phyloP scores from a whole-genome alignment of 1,140 invertebrate genomes.

The Cydia splendana region DNA sequence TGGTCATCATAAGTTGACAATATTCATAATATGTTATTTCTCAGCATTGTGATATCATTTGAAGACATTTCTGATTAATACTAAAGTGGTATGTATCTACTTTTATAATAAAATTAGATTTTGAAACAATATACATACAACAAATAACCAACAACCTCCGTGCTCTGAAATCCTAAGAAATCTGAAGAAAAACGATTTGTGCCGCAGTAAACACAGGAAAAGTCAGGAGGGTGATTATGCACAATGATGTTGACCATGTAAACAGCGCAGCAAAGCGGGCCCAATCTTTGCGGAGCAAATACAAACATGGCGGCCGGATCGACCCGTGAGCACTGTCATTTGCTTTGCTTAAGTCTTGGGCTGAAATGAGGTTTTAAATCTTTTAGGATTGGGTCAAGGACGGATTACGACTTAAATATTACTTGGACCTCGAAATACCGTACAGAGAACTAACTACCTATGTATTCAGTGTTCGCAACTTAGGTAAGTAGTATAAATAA shows the following conservation, averaged over 20 bases:
- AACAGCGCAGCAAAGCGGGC: constrained; percentile 44
- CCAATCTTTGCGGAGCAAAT: constrained; percentile 52
- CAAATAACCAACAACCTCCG: neutral
- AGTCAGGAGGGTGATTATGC: constrained; percentile 63
- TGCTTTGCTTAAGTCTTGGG: constrained; percentile 16
- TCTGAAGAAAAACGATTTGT: constrained; percentile 26
- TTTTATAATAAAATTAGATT: too few species aligned
- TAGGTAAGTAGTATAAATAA: too few species aligned
- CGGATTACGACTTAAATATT: neutral
- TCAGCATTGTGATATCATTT: too few species aligned
- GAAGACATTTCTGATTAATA: too few species aligned
- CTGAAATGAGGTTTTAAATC: constrained; percentile 20
- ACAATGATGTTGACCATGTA: constrained; percentile 57
- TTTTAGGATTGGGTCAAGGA: constrained; percentile 8
- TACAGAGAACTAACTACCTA: neutral
- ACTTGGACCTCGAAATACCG: neutral
- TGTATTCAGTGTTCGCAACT: too few species aligned
- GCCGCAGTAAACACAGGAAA: constrained; percentile 44
- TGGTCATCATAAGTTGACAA: too few species aligned
- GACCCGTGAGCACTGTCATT: constrained; percentile 27
- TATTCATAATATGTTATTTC: too few species aligned
- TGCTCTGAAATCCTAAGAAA: neutral
- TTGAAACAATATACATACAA: too few species aligned
- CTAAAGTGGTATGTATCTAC: too few species aligned
- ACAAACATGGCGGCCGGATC: constrained; percentile 34